Conservation (phyloP, 2,888 invertebrate species). For the Stenodera caucasica region DNA sequence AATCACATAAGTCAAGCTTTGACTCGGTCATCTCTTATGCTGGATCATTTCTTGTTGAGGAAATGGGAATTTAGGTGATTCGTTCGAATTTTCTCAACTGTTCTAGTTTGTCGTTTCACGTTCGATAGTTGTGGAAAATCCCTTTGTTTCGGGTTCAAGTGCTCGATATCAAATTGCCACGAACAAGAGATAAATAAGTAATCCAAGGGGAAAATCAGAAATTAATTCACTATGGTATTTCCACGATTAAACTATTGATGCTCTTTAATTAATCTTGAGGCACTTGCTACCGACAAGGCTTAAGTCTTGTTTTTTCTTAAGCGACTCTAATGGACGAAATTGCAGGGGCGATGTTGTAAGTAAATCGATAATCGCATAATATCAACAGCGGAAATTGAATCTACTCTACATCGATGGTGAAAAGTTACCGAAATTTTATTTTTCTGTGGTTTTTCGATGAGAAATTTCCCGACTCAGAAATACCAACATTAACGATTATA, state of each 20-base stretch:
- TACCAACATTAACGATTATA: no score
- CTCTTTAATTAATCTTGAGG: slow-evolving; percentile 38
- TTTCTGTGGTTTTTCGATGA: no score
- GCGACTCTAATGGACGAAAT: no score
- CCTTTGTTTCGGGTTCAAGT: not conserved
- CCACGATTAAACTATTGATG: slow-evolving; percentile 38
- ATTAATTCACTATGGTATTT: slow-evolving; percentile 41
- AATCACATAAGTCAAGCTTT: not conserved
- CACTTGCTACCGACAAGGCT: not conserved
- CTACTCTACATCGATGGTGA: no score
- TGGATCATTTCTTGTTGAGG: no score
- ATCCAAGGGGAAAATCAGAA: slow-evolving; percentile 40
- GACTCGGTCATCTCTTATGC: not conserved
- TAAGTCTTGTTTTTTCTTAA: no score
- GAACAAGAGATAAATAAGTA: slow-evolving; percentile 35
- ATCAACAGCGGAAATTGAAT: no score
- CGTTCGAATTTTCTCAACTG: not conserved
- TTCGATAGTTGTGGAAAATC: not conserved
- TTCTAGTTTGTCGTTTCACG: not conserved
- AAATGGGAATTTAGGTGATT: not conserved
- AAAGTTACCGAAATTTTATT: no score
- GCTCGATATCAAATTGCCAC: slow-evolving; percentile 20
- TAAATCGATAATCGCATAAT: no score
- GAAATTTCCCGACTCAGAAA: no score
- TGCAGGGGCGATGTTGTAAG: no score